Conservation (phyloP, 2,797 vertebrate genomes). For the Hafferia zeledoni region DNA sequence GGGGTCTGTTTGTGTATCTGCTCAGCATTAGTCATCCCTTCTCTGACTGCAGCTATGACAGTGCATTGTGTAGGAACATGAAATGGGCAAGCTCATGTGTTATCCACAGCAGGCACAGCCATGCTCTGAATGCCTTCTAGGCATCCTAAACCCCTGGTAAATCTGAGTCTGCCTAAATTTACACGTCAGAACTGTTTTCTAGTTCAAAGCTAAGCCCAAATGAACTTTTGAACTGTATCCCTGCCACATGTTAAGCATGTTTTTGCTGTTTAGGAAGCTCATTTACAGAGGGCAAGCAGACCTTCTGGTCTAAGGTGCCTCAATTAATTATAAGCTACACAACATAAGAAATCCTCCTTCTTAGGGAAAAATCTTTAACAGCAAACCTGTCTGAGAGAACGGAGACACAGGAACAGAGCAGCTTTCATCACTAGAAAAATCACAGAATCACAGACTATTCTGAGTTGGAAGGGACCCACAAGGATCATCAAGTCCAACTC, state of each 20-base stretch:
- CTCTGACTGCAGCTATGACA: not conserved
- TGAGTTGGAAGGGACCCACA: no score
- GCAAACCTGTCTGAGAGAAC: not conserved
- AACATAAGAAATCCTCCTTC: not conserved
- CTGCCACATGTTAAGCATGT: not conserved
- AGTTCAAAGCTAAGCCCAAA: not conserved
- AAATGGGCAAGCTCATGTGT: not conserved
- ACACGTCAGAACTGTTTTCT: not conserved
- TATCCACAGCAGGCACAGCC: not conserved
- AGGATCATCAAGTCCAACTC: no score
- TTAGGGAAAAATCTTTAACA: not conserved
- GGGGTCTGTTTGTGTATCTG: not conserved
- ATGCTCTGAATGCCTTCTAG: not conserved
- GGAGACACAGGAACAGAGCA: not conserved
- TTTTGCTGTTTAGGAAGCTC: not conserved
- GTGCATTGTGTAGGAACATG: not conserved
- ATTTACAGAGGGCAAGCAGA: not conserved
- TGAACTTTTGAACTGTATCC: conserved; percentile 38
- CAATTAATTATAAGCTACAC: not conserved
- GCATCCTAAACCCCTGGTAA: not conserved
- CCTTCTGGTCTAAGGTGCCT: conserved; percentile 25
- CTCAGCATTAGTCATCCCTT: not conserved
- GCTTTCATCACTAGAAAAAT: not conserved
- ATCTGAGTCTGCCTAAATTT: not conserved
- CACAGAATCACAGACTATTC: no score